Evolutionary conservation across 2,113 vertebrate genomes (phyloP).

Genomic region (Chlorocebus sabaeus): DNA sequence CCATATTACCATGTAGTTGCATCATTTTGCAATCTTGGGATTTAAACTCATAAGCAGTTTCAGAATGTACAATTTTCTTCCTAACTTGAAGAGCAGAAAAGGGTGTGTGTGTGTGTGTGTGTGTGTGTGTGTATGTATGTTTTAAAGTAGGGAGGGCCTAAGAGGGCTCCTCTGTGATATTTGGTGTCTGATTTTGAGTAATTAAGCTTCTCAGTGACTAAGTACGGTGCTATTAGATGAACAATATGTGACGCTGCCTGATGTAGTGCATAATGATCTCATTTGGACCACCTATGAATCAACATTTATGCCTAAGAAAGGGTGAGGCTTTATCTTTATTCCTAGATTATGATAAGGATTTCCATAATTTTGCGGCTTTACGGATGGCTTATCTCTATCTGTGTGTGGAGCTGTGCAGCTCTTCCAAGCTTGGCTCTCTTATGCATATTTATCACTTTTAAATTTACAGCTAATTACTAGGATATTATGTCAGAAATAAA

Average conservation of each 20-base stretch:
- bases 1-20: constrained; percentile 50
- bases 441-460: constrained; percentile 48
- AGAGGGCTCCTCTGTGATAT: not conserved
- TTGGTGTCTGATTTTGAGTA: constrained; percentile 33
- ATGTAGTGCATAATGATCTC: not conserved
- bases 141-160: not conserved
- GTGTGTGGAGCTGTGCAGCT: not conserved
- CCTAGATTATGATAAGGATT: constrained; percentile 18
- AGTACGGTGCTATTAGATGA: not conserved
- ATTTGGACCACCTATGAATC: constrained; percentile 6
- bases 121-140: not conserved
- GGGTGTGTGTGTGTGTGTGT: not conserved
- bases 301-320: not conserved
- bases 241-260: constrained; percentile 13
- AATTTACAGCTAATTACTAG: constrained; percentile 55
- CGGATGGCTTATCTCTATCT: not conserved
- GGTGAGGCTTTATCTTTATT: not conserved
- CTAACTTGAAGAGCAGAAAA: constrained; percentile 23
- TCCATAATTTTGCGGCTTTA: not conserved
- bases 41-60: constrained; percentile 63
- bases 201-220: constrained; percentile 40
- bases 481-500: constrained; percentile 49
- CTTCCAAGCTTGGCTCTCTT: constrained; percentile 37
- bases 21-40: constrained; percentile 65
- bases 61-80: constrained; percentile 44